phyloP scores from a whole-genome alignment of 2,113 vertebrate genomes.

The Onychostruthus taczanowskii region DNA sequence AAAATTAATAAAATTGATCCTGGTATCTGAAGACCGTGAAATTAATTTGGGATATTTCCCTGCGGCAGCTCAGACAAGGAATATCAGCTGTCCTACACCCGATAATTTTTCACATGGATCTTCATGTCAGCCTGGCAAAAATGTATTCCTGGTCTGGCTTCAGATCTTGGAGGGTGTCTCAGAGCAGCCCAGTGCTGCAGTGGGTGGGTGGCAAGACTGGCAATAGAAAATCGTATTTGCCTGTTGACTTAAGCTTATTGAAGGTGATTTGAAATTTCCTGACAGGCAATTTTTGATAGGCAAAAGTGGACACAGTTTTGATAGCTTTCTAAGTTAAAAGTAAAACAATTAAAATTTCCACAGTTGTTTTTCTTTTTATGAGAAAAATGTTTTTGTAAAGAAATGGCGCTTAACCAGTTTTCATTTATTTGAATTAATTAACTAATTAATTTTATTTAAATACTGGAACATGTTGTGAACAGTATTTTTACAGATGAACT shows the following conservation, averaged over 20 bases:
- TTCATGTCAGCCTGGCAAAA: neutral
- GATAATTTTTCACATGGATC: neutral
- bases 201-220: neutral
- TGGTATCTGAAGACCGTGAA: neutral
- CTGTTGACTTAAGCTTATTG: neutral
- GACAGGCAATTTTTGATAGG: neutral
- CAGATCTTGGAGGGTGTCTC: neutral
- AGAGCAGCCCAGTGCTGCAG: neutral
- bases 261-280: neutral
- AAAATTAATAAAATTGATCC: neutral
- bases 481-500: neutral
- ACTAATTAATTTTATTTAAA: neutral
- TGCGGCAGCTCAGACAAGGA: rapidly evolving
- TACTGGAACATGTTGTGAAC: neutral
- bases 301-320: neutral
- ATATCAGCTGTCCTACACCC: neutral
- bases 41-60: neutral
- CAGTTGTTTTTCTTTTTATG: neutral
- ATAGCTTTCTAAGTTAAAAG: neutral
- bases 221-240: neutral
- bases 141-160: neutral
- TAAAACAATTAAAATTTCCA: neutral
- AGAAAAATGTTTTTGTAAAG: neutral
- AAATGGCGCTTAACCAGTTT: neutral
- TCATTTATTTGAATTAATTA: neutral